A percentile compares a stretch with the other conserved stretches of the same genome.
These are phyloP conservation scores for Podocnemis expansa DNA, from an alignment of 2,113 vertebrate species.

Conservation along the genomic window DNA sequence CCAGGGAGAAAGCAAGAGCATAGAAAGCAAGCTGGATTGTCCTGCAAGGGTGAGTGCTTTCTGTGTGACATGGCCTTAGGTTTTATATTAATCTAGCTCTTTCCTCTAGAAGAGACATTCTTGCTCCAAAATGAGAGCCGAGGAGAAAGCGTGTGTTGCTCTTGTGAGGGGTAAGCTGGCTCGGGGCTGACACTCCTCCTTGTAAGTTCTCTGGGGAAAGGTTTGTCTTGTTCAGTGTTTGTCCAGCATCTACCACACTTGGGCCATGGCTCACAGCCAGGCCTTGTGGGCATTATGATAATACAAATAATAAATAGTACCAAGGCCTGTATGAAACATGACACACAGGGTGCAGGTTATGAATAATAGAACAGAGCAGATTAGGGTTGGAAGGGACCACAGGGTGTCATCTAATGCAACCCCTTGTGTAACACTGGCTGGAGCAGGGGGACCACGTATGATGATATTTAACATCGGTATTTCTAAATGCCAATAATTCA, in stretches of 20 bases:
- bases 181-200: not conserved
- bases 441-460: too few relatives aligned
- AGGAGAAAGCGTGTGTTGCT: not conserved
- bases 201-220: not conserved
- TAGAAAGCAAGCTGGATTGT: not conserved
- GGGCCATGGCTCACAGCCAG: not conserved
- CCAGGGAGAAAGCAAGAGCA: not conserved
- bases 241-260: not conserved
- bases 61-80: not conserved
- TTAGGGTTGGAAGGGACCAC: too few relatives aligned
- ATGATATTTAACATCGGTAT: too few relatives aligned
- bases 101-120: not conserved
- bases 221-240: not conserved
- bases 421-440: too few relatives aligned
- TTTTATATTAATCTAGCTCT: not conserved
- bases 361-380: too few relatives aligned
- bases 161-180: not conserved
- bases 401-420: too few relatives aligned
- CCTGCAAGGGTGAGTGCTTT: not conserved
- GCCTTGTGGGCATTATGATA: not conserved
- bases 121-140: not conserved
- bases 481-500: too few relatives aligned
- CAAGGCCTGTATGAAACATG: not conserved
- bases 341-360: not conserved
- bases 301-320: not conserved